phyloP scores from a whole-genome alignment of 2,888 invertebrate species.

The Drosophila robusta region DNA sequence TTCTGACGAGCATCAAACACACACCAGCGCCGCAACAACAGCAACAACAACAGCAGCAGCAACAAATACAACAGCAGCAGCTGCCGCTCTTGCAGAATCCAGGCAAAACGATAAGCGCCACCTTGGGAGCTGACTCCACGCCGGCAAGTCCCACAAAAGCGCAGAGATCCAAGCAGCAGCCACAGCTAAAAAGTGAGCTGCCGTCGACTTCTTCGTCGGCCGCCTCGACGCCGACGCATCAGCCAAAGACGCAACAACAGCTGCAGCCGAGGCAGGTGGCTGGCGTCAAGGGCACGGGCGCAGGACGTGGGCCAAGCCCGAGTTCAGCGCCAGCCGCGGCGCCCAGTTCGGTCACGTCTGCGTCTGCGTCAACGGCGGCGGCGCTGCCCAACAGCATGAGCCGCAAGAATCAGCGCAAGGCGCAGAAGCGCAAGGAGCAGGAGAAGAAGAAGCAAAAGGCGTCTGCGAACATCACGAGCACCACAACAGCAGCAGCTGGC shows the following conservation, averaged over 20 bases:
- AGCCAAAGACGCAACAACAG: constrained; percentile 35
- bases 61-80: constrained; percentile 3
- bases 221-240: constrained; percentile 76
- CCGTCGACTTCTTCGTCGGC: constrained; percentile 66
- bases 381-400: constrained; percentile 23
- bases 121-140: not conserved
- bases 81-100: constrained; percentile 38
- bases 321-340: constrained; percentile 8
- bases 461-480: constrained; percentile 35
- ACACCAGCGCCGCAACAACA: constrained; percentile 15
- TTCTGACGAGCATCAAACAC: constrained; percentile 45
- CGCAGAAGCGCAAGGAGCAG: constrained; percentile 75
- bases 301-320: not conserved
- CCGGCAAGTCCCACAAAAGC: constrained; percentile 21
- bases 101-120: constrained; percentile 15
- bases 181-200: constrained; percentile 40
- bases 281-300: constrained; percentile 1
- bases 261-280: constrained; percentile 14
- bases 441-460: constrained; percentile 74
- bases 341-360: constrained; percentile 12
- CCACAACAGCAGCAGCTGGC: constrained; percentile 22
- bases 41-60: constrained; percentile 2
- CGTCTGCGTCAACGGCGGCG: constrained; percentile 39
- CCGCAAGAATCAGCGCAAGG: constrained; percentile 69
- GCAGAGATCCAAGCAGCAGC: constrained; percentile 11